Conservation (phyloP, 2,113 vertebrate genomes). For the Charina bottae region DNA sequence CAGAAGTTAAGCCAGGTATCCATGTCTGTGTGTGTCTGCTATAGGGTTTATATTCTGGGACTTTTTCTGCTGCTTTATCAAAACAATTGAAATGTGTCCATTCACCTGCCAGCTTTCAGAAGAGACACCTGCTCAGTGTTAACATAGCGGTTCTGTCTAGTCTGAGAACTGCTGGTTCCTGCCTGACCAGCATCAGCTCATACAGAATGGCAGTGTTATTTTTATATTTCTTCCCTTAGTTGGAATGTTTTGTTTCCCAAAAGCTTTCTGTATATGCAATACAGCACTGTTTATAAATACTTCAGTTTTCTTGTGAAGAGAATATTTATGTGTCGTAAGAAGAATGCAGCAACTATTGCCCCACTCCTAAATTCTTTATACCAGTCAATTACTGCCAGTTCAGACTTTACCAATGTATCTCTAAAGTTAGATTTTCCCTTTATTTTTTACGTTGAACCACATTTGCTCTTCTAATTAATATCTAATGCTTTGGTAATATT, state of each 20-base stretch:
- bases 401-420: too few species aligned
- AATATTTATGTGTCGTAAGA: neutral
- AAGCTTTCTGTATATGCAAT: neutral
- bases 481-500: too few species aligned
- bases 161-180: neutral
- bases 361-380: too few species aligned
- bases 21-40: neutral
- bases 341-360: neutral
- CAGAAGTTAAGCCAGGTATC: neutral
- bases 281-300: neutral
- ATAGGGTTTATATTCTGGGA: neutral
- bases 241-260: neutral
- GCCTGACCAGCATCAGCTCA: neutral
- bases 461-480: too few species aligned
- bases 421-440: too few species aligned
- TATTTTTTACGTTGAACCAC: too few species aligned
- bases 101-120: neutral
- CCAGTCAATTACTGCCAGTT: too few species aligned
- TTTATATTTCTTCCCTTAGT: neutral
- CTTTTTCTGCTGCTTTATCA: neutral
- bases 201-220: neutral
- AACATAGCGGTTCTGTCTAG: neutral
- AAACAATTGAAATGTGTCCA: neutral
- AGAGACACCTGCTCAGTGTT: neutral
- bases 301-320: neutral